Base-by-base conservation (phyloP, 2,888 invertebrate species). In the Lasiommata megera region DNA sequence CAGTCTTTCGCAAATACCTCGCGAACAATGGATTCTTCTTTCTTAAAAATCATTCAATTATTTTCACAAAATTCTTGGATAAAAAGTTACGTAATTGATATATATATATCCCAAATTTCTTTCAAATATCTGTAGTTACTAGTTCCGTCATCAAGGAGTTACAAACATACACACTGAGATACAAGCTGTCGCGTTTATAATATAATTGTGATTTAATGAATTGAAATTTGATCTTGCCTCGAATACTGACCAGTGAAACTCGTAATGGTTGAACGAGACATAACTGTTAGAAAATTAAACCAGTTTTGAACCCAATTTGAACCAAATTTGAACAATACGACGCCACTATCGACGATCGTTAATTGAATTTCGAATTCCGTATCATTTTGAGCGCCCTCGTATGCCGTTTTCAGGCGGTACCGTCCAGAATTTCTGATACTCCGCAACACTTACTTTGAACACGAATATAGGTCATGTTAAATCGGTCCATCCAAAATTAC, bases 321-420 rank as follows among this genome's bases (percentile, higher is more conserved):
- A 37, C 37, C 37, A 14, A 37, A 58, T 53, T 53, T 47, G 54
- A 36, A 52, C 56, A 60, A 60, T 52, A 52, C 46, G 47, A 31
- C 1, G 31, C 29, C 51, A 31, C 56, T 29, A 57, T 52, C 52
- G 28, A 38, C n/a, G 38, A 40, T 23, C 54, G 59, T 61, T 63
- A 61, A 63, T 63, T 61, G 63, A 61, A 63, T 62, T 59, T 62
- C 52, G 56, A 56, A 61, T 62, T 59, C 59, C 54, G 48, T 59
- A 61, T 61, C 61, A 59, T 61, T 61, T 54, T 55, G 59, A 63
- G 63, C 46, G 40, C 51, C 48, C 58, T 47, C 56, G 44, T 46
- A 54, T 28, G 31, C 54, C 48, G 43, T 55, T 61, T 63, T 34
- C 63, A 56, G 50, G 34, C 55, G 44, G 8, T 16, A 1, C 48